Conservation (phyloP, 2,797 vertebrate genomes). For the Gymnocypris eckloni region DNA sequence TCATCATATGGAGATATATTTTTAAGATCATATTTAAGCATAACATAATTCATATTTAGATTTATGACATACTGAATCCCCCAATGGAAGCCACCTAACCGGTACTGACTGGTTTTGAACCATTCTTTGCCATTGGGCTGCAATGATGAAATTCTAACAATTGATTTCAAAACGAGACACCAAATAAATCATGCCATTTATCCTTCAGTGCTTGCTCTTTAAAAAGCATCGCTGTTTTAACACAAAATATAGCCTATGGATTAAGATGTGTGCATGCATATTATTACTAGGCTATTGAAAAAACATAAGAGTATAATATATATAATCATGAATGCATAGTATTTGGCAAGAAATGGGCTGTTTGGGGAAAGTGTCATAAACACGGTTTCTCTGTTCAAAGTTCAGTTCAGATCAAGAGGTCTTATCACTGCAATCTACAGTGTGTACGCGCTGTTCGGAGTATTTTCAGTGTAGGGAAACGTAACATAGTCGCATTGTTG, state of each 20-base stretch:
- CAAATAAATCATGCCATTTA: not conserved
- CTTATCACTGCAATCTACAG: slow-evolving; percentile 12
- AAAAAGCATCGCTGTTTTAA: not conserved
- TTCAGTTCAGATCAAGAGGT: slow-evolving; percentile 61
- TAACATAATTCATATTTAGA: not conserved
- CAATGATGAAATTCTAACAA: slow-evolving; percentile 38
- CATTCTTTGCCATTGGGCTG: slow-evolving; percentile 38
- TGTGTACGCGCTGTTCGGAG: not conserved
- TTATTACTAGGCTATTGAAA: not conserved
- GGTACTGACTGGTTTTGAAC: slow-evolving; percentile 61
- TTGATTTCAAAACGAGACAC: not conserved
- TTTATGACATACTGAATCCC: slow-evolving; percentile 26
- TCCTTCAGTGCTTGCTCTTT: not conserved
- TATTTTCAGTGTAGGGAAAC: not conserved
- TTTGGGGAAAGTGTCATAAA: slow-evolving; percentile 53
- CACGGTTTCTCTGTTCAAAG: slow-evolving; percentile 70
- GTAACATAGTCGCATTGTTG: not conserved
- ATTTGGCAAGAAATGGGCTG: slow-evolving; percentile 67
- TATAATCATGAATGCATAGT: slow-evolving; percentile 63
- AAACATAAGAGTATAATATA: not conserved
- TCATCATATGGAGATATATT: not conserved
- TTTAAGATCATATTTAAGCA: slow-evolving; percentile 18
- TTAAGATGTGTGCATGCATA: not conserved
- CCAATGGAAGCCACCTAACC: slow-evolving; percentile 48
- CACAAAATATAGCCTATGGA: not conserved